phyloP scores from a whole-genome alignment of 1,140 invertebrate species.

The Papilio xuthus region DNA sequence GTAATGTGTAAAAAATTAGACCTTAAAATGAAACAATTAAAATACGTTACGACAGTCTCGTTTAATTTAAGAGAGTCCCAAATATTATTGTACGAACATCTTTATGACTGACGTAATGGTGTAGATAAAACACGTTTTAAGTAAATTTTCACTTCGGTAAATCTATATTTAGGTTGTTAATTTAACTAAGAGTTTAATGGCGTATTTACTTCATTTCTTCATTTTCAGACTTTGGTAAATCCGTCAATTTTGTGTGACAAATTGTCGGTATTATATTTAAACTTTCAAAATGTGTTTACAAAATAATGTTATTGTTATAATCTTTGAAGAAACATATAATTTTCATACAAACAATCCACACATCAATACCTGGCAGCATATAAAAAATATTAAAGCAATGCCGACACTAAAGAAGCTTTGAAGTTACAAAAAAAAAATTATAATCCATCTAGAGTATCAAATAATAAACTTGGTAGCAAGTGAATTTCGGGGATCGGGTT shows the following conservation, averaged over 20 bases:
- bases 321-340: slow-evolving; percentile 47
- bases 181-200: no score
- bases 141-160: no score
- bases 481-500: slow-evolving; percentile 79
- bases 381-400: slow-evolving; percentile 66
- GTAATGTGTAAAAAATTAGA: slow-evolving; percentile 36
- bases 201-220: no score
- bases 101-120: neutral
- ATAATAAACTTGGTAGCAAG: slow-evolving; percentile 81
- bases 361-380: slow-evolving; percentile 50
- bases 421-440: slow-evolving; percentile 58
- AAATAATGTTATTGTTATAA: slow-evolving; percentile 32
- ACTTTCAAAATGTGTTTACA: neutral
- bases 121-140: no score
- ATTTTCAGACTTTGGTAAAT: no score
- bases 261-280: neutral
- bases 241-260: neutral
- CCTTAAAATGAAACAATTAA: neutral
- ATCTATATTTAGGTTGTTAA: neutral
- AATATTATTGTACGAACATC: no score
- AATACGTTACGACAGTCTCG: no score
- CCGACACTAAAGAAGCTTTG: slow-evolving; percentile 61
- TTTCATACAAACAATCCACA: slow-evolving; percentile 62
- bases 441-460: slow-evolving; percentile 77
- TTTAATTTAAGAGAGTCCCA: no score